Conservation (phyloP, 2,797 vertebrate genomes). For the Halcyon smyrnensis region DNA sequence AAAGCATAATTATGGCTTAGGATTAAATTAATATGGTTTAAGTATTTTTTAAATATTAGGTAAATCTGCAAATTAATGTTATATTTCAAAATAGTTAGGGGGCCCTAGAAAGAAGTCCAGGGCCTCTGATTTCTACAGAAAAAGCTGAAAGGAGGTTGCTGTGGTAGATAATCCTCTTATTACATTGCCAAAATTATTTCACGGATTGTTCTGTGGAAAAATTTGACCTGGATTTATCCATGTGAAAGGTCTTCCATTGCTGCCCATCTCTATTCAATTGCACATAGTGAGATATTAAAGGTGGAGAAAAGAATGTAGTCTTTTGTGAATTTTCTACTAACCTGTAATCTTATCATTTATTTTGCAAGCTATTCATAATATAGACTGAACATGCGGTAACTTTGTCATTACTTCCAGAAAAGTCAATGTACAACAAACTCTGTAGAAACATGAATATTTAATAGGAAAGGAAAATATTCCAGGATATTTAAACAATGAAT, state of each 20-base stretch:
- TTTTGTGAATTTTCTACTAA: not conserved
- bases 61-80: not conserved
- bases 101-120: not conserved
- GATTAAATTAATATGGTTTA: not conserved
- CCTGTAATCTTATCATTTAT: not conserved
- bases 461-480: not conserved
- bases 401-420: not conserved
- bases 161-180: not conserved
- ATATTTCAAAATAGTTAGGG: not conserved
- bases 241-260: not conserved
- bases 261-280: not conserved
- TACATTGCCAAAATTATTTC: conserved; percentile 6
- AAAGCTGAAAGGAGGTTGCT: not conserved
- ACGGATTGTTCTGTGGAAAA: not conserved
- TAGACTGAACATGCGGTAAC: not conserved
- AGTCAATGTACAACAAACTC: not conserved
- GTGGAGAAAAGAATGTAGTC: not conserved
- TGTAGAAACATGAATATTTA: not conserved
- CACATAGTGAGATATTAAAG: not conserved
- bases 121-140: not conserved
- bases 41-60: not conserved
- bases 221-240: not conserved
- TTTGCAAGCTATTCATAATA: not conserved
- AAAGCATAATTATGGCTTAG: not conserved
- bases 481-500: not conserved